Evolutionary conservation across 2,888 invertebrate species (phyloP), one percentile per base, ranked within the genome.

Genomic region (Apamea anceps): DNA sequence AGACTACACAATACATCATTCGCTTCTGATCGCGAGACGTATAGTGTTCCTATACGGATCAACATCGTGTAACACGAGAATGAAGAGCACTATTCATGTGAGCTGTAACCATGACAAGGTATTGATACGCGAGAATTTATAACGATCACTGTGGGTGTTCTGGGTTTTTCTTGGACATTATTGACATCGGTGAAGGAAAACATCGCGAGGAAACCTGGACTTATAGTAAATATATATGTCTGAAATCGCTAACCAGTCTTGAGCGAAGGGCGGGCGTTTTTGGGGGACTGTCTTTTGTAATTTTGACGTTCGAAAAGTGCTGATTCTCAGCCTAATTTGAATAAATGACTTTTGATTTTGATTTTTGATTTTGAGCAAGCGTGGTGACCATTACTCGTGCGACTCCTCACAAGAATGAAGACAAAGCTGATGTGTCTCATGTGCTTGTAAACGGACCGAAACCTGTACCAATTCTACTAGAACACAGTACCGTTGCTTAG

Each of bases 1-100:
- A 57, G 18, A 48, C 60, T 32, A 70, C 15, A 75, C 68, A 76
- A 83, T 83, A 68, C 42, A 72, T 85, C 66, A 85, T 80, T 85
- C 72, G 32, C 54, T 25, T 48, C 42, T 68, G 57, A 63, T 70
- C n/a, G 48, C 12, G 32, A 42, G 25, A 68, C 63, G 51, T 84
- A 63, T 79, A 79, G 57, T 79, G 71, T 82, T 84, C 63, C 68
- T 51, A 68, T 28, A 6, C 18, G 72, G 73, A 68, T 72, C 51
- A 72, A 75, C 74, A 45, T n/a, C n/a, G 57, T 13, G 83, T 65
- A 80, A 83, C 42, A 60, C 37, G 63, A 83, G 71, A 72, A 28
- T 54, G 80, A 80, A 82, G 76, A 79, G 2, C 21, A 84, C 51
- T 60, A 45, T 25, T 45, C 71, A n/a, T 57, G 8, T 62, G 13